A percentile compares a stretch with the other conserved stretches of the same genome.
phyloP scores from a whole-genome alignment of 2,797 vertebrate genomes.

The Melanotaenia parkinsoni region DNA sequence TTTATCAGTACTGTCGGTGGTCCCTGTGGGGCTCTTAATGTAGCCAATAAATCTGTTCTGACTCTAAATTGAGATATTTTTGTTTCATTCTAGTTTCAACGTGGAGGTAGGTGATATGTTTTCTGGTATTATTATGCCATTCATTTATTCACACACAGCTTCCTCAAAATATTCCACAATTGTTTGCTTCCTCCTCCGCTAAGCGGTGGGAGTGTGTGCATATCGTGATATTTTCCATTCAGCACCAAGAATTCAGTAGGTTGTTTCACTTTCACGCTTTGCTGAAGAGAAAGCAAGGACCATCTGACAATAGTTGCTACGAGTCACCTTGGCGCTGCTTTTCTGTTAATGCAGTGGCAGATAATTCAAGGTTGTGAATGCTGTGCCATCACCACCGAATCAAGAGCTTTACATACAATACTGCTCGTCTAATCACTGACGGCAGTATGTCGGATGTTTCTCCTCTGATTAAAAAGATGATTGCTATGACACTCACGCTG shows the following conservation, averaged over 20 bases:
- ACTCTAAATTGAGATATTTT: constrained; percentile 6
- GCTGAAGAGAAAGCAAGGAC: constrained; percentile 62
- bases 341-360: constrained; percentile 50
- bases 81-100: neutral
- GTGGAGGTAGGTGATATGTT: neutral
- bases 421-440: constrained; percentile 23
- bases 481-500: constrained; percentile 8
- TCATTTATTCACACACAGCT: neutral
- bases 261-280: constrained; percentile 72
- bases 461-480: constrained; percentile 23
- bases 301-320: constrained; percentile 69
- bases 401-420: constrained; percentile 32
- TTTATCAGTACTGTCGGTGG: constrained; percentile 26
- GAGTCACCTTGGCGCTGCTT: constrained; percentile 68
- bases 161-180: constrained; percentile 15
- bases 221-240: constrained; percentile 62
- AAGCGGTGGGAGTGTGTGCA: constrained; percentile 22
- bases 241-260: constrained; percentile 58
- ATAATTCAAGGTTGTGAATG: constrained; percentile 70
- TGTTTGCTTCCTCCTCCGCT: constrained; percentile 21
- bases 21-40: constrained; percentile 29
- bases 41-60: constrained; percentile 24
- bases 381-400: constrained; percentile 37
- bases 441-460: constrained; percentile 27
- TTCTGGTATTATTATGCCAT: neutral